These are phyloP conservation scores for Athrips mouffetella DNA, from an alignment of 2,888 invertebrate genomes.

Conservation along the genomic window DNA sequence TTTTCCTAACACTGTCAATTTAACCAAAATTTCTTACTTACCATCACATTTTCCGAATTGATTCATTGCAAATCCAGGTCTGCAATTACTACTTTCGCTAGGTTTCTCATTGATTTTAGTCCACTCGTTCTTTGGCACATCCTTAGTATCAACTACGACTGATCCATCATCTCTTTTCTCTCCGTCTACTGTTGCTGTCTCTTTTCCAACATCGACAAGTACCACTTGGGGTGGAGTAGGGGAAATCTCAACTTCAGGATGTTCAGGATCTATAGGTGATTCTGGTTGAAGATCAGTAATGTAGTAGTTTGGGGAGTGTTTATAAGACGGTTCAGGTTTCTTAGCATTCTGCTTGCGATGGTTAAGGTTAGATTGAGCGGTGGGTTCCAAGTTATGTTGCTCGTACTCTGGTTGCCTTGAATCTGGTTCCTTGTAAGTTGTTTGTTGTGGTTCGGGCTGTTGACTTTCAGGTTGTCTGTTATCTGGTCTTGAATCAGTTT, in stretches of 20 bases:
- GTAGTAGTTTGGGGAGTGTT: slow-evolving; percentile 1
- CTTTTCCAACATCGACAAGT: slow-evolving; percentile 37
- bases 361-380: too few relatives aligned
- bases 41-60: slow-evolving; percentile 78
- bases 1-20: too few relatives aligned
- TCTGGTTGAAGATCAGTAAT: slow-evolving; percentile 18
- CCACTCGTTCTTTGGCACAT: slow-evolving; percentile 54
- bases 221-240: slow-evolving; percentile 26
- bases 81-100: slow-evolving; percentile 53
- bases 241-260: not conserved
- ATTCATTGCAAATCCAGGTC: slow-evolving; percentile 74
- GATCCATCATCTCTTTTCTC: slow-evolving; percentile 46
- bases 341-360: slow-evolving; percentile 12
- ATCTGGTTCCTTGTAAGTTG: slow-evolving; percentile 16
- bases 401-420: slow-evolving; percentile 20
- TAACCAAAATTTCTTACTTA: too few relatives aligned
- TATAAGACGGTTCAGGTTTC: not conserved
- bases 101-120: slow-evolving; percentile 44
- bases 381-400: too few relatives aligned
- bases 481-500: slow-evolving; percentile 8
- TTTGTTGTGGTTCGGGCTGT: slow-evolving; percentile 12
- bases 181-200: slow-evolving; percentile 40
- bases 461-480: slow-evolving; percentile 13
- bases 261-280: slow-evolving; percentile 15
- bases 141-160: slow-evolving; percentile 44